A percentile compares a stretch with the other conserved stretches of the same genome.
phyloP scores from a whole-genome alignment of 2,113 vertebrate genomes.

The Forbesichthys papilliferus region DNA sequence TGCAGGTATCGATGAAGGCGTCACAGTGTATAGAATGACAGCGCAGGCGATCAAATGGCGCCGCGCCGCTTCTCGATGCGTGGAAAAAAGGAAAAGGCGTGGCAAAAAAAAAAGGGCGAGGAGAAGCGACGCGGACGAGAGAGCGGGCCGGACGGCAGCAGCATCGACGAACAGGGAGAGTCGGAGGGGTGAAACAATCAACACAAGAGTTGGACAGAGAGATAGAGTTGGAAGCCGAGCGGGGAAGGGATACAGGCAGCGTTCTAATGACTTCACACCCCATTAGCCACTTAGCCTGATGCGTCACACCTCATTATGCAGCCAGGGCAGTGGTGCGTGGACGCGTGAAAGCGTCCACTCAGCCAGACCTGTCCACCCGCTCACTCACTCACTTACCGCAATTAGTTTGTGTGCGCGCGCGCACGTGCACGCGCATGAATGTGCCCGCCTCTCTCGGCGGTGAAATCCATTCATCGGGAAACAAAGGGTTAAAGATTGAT shows the following conservation, averaged over 20 bases:
- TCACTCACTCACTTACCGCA: constrained; percentile 75
- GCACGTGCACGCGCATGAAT: constrained; percentile 27
- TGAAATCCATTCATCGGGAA: constrained; percentile 35
- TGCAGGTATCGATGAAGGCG: not conserved
- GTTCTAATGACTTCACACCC: constrained; percentile 83
- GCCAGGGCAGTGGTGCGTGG: constrained; percentile 78
- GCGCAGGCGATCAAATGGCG: not conserved
- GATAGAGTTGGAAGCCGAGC: not conserved
- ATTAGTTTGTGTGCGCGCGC: constrained; percentile 53
- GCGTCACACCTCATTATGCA: constrained; percentile 82
- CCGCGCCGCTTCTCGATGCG: not conserved
- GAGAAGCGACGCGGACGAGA: not conserved
- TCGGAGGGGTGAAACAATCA: constrained; percentile 51
- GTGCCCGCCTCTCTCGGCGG: constrained; percentile 5
- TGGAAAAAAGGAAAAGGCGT: not conserved
- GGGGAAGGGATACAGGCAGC: constrained; percentile 67
- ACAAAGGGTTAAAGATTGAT: constrained; percentile 55
- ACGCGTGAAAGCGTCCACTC: constrained; percentile 78
- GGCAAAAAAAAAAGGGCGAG: not conserved
- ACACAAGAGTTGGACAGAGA: constrained; percentile 7
- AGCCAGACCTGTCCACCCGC: constrained; percentile 78
- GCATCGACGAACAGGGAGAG: constrained; percentile 2
- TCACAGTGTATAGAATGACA: not conserved
- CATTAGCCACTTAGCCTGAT: constrained; percentile 83
- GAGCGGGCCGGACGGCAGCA: not conserved